phyloP scores from a whole-genome alignment of 2,113 vertebrate species.

The Larimichthys polyactis region DNA sequence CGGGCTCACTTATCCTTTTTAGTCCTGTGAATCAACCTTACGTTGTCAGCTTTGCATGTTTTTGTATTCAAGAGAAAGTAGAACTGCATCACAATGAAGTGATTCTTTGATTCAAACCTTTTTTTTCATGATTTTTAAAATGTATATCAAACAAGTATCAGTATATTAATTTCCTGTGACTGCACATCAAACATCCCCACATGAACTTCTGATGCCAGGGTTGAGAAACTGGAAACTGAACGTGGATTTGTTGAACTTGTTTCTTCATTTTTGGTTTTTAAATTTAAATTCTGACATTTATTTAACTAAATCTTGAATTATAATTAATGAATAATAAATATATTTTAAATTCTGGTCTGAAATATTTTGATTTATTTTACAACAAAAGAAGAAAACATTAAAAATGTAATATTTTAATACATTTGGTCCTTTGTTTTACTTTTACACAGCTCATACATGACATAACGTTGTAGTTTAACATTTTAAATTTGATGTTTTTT shows the following conservation, averaged over 20 bases:
- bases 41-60: too few species aligned
- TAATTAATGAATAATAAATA: too few species aligned
- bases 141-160: not conserved
- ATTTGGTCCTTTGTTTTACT: not conserved
- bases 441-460: not conserved
- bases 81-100: too few species aligned
- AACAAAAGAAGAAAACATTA: not conserved
- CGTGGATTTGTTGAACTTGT: not conserved
- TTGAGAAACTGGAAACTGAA: not conserved
- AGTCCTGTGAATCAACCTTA: too few species aligned
- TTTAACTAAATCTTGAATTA: not conserved
- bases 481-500: not conserved
- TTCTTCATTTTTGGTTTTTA: not conserved
- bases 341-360: not conserved
- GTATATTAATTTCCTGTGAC: not conserved
- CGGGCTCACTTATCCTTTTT: too few species aligned
- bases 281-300: not conserved
- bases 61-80: too few species aligned
- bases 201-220: not conserved
- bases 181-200: not conserved
- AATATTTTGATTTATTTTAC: not conserved
- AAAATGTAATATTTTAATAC: not conserved
- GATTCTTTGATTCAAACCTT: too few species aligned
- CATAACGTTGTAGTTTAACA: not conserved
- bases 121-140: not conserved